Conservation (phyloP, 2,888 invertebrate species). For the Chymomyza procnemis region DNA sequence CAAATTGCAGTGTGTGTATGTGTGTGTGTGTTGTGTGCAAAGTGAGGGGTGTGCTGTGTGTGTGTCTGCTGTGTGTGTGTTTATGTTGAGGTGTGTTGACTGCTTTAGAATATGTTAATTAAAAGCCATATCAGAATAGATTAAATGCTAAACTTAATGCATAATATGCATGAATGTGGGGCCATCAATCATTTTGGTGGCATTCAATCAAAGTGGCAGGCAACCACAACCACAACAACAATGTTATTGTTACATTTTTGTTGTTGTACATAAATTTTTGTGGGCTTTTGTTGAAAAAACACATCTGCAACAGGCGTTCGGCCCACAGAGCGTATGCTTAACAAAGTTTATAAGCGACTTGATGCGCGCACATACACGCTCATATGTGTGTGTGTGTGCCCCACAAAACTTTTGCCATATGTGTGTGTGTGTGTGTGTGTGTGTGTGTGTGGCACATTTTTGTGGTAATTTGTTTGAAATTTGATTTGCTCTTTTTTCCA, state of each 20-base stretch:
- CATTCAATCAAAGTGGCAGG: constrained; percentile 3
- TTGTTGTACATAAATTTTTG: background rate
- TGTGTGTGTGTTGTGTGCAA: background rate
- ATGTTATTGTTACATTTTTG: background rate
- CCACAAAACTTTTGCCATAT: constrained; percentile 1
- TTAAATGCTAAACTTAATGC: background rate
- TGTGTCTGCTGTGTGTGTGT: background rate
- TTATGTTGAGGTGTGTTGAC: constrained; percentile 18
- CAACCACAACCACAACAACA: background rate
- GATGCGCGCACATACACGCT: background rate
- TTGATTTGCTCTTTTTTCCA: background rate
- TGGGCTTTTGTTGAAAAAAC: background rate
- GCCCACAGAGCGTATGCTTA: constrained; percentile 35
- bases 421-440: background rate
- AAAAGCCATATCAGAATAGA: constrained; percentile 1
- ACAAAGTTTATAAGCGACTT: background rate
- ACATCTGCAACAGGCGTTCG: constrained; percentile 9
- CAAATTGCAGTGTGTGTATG: constrained; percentile 5
- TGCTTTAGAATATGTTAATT: constrained; percentile 15
- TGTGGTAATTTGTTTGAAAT: constrained; percentile 51
- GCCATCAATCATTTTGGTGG: constrained; percentile 34
- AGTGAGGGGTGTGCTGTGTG: constrained; percentile 7
- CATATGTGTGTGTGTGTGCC: constrained; percentile 18
- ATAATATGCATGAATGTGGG: constrained; percentile 1
- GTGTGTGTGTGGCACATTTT: constrained; percentile 27